Evolutionary conservation across 2,797 vertebrate genomes (phyloP), one percentile per base, ranked within the genome.

Genomic region (Malacoctenus gilli): DNA sequence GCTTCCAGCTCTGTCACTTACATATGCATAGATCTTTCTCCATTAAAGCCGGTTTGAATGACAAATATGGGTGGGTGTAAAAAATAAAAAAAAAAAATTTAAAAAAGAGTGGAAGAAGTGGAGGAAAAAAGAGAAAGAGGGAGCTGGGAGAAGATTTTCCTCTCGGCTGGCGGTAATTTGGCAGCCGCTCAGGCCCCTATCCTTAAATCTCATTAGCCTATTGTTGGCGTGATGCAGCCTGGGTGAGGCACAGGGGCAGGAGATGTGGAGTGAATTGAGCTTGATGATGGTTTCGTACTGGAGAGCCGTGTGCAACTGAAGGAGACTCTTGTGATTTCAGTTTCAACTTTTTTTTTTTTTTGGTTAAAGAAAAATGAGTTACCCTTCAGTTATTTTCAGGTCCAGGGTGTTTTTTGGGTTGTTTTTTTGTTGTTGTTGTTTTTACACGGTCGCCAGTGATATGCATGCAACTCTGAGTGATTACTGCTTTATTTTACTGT

Each of bases 141-240:
- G 55, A 44, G 41, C 35, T 31, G 52, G 51, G 69, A 66, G 77
- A 85, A 86, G 80, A 89, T 91, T 92, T 91, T 85, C n/a, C 90
- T 83, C 75, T 71, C 63, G 67, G 79, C 84, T 89, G 79, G 84
- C 86, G 81, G 85, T 90, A 90, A 90, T 91, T 89, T 91, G 90
- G 91, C 89, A 92, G 92, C 89, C 90, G 21, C 84, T 86, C 92
- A 91, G 91, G 72, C 91, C 87, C 89, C 93, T 93, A 91, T 95
- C 91, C 92, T 96, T 94, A 94, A 94, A 95, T 95, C 93, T 95
- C 94, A 96, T 96, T 95, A 95, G 89, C 87, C 86, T 91, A 92
- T 94, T 94, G 93, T 93, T 89, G 60, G 37, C 83, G 87, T 93
- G 93, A 89, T 86, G 91, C 89, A 78, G 89, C 79, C 88, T 75